Base-by-base conservation (phyloP, 2,113 vertebrate species). In the Clinocottus analis region DNA sequence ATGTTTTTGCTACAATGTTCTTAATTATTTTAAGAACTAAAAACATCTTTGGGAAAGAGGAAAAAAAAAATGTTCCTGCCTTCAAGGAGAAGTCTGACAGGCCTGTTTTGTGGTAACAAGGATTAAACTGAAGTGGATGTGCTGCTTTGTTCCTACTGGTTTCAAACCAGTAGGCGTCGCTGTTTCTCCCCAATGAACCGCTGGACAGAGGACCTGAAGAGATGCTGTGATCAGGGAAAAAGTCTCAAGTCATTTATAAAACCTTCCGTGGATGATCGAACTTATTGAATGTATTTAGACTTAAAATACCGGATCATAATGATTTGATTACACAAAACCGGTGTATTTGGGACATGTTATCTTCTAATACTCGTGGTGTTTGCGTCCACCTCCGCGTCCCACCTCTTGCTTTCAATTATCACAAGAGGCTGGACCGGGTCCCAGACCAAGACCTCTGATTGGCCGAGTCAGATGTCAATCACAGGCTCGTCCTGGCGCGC, bases 391-490 rank as follows among this genome's bases (percentile, higher is more conserved):
- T 58, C 45, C 3, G 12, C 8, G 83, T 84, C 85, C 90, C 87
- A 82, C 91, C 89, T 86, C 87, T 85, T 68, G 63, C 67, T 77
- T 68, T 83, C 79, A 91, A 91, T 91, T 85, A 93, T 85, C 76
- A 2, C 9, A n/a, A 62, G 47, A 56, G 87, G 89, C 61, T 61
- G 80, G 69, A n/a, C 80, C 75, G 14, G n/a, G 33, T 27, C 2
- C 25, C 16, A 12, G 8, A 11, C 1, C 12, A 12, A 31, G 78
- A 73, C 85, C 80, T 77, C 5, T 87, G 88, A 92, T 85, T 93
- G 93, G 93, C 43, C 49, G 53, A 39, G 7, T 8, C 3, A 12
- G 14, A 13, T 62, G 86, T 72, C 90, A 82, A 66, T 93, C 87
- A 77, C 31, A 35, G 6, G 16, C 59, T 75, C 64, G 68, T 74